phyloP scores from a whole-genome alignment of 2,113 vertebrate species.

The Bos taurus region DNA sequence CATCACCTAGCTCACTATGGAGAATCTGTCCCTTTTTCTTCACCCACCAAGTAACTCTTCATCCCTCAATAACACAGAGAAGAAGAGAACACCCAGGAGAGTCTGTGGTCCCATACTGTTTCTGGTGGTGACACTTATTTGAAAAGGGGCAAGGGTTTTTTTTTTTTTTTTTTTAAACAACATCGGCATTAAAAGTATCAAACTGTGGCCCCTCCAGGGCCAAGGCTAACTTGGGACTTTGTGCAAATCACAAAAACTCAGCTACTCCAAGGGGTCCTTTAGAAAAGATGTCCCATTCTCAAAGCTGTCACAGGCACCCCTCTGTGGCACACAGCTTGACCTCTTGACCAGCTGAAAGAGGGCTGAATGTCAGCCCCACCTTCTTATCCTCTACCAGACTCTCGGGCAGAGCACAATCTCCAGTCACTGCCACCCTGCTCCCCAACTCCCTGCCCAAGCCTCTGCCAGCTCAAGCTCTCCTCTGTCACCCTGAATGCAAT shows the following conservation, averaged over 20 bases:
- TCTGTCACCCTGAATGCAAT: not conserved
- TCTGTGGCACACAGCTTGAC: accelerated
- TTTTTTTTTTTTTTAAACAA: not conserved
- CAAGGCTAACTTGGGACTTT: not conserved
- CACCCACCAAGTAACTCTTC: not conserved
- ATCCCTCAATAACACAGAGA: not conserved
- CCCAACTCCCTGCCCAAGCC: not conserved
- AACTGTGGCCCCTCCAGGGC: not conserved
- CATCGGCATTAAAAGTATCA: not conserved
- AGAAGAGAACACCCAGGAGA: not conserved
- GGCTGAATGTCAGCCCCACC: not conserved
- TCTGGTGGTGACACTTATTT: not conserved
- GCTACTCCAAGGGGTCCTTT: not conserved
- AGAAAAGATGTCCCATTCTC: no score
- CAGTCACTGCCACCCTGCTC: not conserved
- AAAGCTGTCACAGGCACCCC: not conserved
- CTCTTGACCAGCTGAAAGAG: not conserved
- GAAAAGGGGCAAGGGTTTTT: not conserved
- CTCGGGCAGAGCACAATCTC: not conserved
- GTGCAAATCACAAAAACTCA: not conserved
- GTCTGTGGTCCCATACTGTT: not conserved
- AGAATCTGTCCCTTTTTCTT: not conserved
- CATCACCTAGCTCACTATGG: not conserved
- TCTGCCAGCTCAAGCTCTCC: not conserved
- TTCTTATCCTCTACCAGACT: not conserved